Evolutionary conservation across 2,888 invertebrate genomes (phyloP), one percentile per base, ranked within the genome.

Genomic region (Pantelozetes paolii): DNA sequence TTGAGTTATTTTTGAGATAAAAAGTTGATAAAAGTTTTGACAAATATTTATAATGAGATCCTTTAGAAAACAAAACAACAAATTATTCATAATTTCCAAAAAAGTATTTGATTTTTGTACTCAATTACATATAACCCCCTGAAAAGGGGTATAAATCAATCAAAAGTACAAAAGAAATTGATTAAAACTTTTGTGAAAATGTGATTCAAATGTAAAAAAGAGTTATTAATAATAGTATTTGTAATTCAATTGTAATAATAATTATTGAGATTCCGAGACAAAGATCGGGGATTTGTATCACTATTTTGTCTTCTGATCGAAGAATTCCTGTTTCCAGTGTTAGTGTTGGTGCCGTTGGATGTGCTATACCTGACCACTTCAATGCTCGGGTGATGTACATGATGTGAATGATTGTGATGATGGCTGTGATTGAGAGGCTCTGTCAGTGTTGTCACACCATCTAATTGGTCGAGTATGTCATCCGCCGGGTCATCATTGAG

Each of bases 211-310:
- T 45, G 18, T 45, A 13, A 45, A 45, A 45, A 45, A 2, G 8
- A 11, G 6, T 45, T 45, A 13, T 45, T 45, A 11, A 15, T 2
- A 11, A 13, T 45, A 15, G 45, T 15, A 13, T 45, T 40, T 18
- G 45, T 2, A 13, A 45, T 45, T 67, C 42, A 79, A 76, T 78
- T 78, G 75, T 79, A 79, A 62, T 78, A 78, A 71, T 77, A 78
- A 70, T 78, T 78, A 73, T 78, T 79, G 73, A 77, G 75, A 62
- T 71, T 77, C 71, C 77, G 76, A n/a, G 77, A 76, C 26, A 79
- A 71, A 9, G 79, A 78, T 42, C 89, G 84, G 0, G 88, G 86
- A 80, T 80, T 80, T 71, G 79, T 80, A 72, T 80, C 80, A 76
- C 79, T 78, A 57, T 80, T 80, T 70, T 79, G 79, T 45, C 78